phyloP scores from a whole-genome alignment of 2,113 vertebrate species.

The Lophotis ruficrista region DNA sequence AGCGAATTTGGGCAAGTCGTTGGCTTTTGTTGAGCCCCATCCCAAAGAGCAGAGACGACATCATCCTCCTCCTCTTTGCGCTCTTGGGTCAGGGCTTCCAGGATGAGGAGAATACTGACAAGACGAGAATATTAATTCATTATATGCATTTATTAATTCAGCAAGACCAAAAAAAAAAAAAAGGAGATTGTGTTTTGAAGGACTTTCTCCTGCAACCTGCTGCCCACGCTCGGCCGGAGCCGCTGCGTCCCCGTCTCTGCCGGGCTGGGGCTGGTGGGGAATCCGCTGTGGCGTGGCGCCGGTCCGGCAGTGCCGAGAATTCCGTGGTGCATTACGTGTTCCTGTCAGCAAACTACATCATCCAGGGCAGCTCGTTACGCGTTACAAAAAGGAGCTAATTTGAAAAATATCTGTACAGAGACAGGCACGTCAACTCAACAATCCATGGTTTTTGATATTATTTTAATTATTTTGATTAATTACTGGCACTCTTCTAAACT shows the following conservation, averaged over 20 bases:
- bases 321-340: rapidly evolving
- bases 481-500: too few relatives aligned
- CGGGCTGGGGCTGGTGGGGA: not conserved
- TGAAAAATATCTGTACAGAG: not conserved
- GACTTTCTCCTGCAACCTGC: not conserved
- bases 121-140: not conserved
- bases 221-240: not conserved
- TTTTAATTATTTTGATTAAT: not conserved
- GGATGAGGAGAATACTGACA: not conserved
- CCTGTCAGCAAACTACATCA: too few relatives aligned
- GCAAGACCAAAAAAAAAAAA: not conserved
- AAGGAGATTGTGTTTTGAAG: not conserved
- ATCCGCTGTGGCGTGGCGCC: not conserved
- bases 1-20: not conserved
- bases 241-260: not conserved
- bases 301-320: not conserved
- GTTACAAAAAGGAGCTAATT: not conserved
- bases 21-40: not conserved
- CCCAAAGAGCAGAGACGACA: too few relatives aligned
- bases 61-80: not conserved
- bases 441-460: not conserved
- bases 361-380: not conserved
- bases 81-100: too few relatives aligned
- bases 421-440: too few relatives aligned
- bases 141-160: not conserved